Percentiles rank a stretch among this genome's conserved stretches.
phyloP scores from a whole-genome alignment of 1,140 invertebrate species.

The Meteorus sp. region DNA sequence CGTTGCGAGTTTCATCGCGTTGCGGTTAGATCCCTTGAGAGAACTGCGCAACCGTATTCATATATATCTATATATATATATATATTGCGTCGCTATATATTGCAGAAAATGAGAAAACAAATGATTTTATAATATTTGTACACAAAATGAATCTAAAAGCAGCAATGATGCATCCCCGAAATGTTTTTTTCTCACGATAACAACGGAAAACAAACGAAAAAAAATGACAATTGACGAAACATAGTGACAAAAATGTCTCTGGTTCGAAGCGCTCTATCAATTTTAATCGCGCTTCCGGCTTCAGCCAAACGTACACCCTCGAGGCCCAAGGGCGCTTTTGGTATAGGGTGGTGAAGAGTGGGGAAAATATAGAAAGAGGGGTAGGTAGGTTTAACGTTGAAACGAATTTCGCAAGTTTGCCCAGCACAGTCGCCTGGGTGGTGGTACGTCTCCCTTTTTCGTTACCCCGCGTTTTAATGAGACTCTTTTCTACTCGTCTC shows the following conservation, averaged over 20 bases:
- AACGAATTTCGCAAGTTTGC: slow-evolving; percentile 30
- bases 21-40: no score
- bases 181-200: not conserved
- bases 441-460: slow-evolving; percentile 13
- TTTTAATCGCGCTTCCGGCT: slow-evolving; percentile 27
- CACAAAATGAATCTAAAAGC: not conserved
- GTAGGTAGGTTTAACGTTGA: not conserved
- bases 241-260: no score
- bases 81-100: no score
- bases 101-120: no score
- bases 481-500: slow-evolving; percentile 53
- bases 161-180: not conserved
- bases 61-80: no score
- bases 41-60: no score
- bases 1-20: not conserved
- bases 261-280: slow-evolving; percentile 25
- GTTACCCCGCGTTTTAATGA: slow-evolving; percentile 44
- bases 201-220: not conserved
- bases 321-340: not conserved
- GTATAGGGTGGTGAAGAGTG: not conserved
- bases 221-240: slow-evolving; percentile 23
- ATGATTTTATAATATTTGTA: not conserved
- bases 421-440: slow-evolving; percentile 12
- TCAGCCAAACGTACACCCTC: slow-evolving; percentile 12
- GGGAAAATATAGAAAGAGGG: not conserved